A percentile compares a stretch with the other conserved stretches of the same genome.
These are phyloP conservation scores for Phthorimaea operculella DNA, from an alignment of 1,140 invertebrate genomes.

Conservation along the genomic window DNA sequence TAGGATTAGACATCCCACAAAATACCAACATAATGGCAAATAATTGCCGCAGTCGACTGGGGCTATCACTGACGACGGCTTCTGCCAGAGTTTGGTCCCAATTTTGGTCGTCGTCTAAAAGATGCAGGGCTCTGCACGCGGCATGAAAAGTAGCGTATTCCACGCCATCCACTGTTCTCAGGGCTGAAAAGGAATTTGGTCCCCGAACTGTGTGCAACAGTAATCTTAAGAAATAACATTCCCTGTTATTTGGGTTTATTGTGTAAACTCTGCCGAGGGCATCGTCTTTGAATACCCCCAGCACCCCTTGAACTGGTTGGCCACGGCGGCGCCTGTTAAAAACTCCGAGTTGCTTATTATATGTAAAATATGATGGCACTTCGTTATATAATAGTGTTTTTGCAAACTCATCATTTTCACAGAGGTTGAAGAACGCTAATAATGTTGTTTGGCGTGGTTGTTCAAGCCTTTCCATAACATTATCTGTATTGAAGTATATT, in stretches of 20 bases:
- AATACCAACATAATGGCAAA: slow-evolving; percentile 31
- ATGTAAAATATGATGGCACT: too few relatives aligned
- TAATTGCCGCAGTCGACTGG: slow-evolving; percentile 22
- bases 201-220: slow-evolving; percentile 23
- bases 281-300: too few relatives aligned
- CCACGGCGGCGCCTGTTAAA: too few relatives aligned
- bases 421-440: too few relatives aligned
- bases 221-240: slow-evolving; percentile 31
- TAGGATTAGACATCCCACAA: slow-evolving; percentile 30
- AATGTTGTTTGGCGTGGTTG: too few relatives aligned
- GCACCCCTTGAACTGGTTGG: too few relatives aligned
- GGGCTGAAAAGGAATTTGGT: slow-evolving; percentile 24
- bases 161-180: slow-evolving; percentile 20
- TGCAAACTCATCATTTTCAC: too few relatives aligned
- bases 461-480: too few relatives aligned
- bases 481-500: too few relatives aligned
- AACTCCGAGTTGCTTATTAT: too few relatives aligned
- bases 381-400: too few relatives aligned
- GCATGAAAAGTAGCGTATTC: slow-evolving; percentile 21
- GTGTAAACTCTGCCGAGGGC: slow-evolving; percentile 29
- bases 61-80: slow-evolving; percentile 21
- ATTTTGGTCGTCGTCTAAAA: slow-evolving; percentile 31
- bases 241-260: slow-evolving; percentile 26
- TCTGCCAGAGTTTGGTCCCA: slow-evolving; percentile 31
- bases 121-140: slow-evolving; percentile 21